Evolutionary conservation across 2,797 vertebrate genomes (phyloP).

Genomic region (Lindbergichthys nudifrons): DNA sequence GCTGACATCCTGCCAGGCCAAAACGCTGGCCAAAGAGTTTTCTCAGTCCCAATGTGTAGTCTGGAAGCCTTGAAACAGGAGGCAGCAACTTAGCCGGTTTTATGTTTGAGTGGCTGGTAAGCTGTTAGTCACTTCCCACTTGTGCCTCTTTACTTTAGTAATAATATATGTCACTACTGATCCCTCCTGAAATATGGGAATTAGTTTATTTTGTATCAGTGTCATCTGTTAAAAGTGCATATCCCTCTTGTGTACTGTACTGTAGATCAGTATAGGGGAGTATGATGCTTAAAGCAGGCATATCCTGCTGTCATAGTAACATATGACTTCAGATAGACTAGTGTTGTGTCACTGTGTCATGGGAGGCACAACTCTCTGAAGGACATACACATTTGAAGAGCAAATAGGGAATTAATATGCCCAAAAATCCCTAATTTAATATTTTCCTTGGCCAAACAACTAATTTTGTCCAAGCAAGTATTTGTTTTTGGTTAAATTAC

Average conservation of each 20-base stretch:
- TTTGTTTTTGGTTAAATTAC: slow-evolving; percentile 2
- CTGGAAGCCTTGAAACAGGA: slow-evolving; percentile 63
- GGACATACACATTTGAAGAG: slow-evolving; percentile 1
- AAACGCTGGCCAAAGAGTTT: slow-evolving; percentile 60
- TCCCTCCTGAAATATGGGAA: slow-evolving; percentile 21
- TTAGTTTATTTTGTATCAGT: slow-evolving; percentile 16
- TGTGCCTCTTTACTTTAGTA: slow-evolving; percentile 11
- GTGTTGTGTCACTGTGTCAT: neutral
- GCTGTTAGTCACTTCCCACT: slow-evolving; percentile 33
- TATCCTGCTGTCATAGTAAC: neutral
- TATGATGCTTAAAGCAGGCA: neutral
- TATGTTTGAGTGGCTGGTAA: slow-evolving; percentile 43
- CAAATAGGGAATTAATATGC: neutral
- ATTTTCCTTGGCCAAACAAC: slow-evolving; percentile 1
- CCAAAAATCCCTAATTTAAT: neutral
- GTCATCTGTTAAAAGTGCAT: neutral
- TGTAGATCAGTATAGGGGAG: neutral
- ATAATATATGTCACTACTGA: slow-evolving; percentile 23
- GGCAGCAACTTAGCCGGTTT: slow-evolving; percentile 45
- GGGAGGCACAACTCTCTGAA: slow-evolving; percentile 1
- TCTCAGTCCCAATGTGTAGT: slow-evolving; percentile 64
- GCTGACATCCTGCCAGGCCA: slow-evolving; percentile 68
- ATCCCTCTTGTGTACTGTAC: neutral
- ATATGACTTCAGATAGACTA: neutral
- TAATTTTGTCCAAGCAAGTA: neutral